Base-by-base conservation (phyloP, 2,888 invertebrate genomes). In the Latrodectus hesperus region DNA sequence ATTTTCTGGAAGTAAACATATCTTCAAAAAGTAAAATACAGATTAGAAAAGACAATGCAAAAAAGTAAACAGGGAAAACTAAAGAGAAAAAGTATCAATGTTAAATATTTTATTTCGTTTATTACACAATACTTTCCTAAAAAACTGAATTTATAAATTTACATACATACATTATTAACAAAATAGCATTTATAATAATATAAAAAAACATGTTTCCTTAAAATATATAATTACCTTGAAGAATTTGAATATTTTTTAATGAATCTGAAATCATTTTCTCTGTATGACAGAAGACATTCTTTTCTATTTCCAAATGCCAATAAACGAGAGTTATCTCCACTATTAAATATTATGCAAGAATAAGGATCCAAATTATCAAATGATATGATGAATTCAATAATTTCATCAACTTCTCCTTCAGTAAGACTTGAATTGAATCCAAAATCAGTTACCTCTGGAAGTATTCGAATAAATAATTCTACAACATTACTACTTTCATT, bases 341-440 rank as follows among this genome's bases (percentile, higher is more conserved):
- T 51, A 52, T 76, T 26, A 76, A 85, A 88, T 26, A 88, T 52
- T 22, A 88, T 38, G 52, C 88, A 88, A 16, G 82, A 73, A 49
- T 64, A 73, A n/a, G 55, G 52, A 73, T 88, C 88, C 4, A 81
- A 60, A 3, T 51, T n/a, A 0, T 17, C n/a, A 2, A 74, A 3
- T 26, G n/a, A 9, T 9, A 88, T 81, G 1, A 22, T 60, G 49
- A 88, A 85, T 26, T 77, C 77, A 17, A 80, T 55, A 38, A 22
- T 22, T 71, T 83, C 74, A 51, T 83, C 79, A 5, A 78, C 67
- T 84, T 71, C 75, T 8, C 64, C 38, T 11, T 52, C 38, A 8
- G 17, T 55, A 12, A 38, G 51, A 26, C 84, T 84, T 10, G 74
- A 74, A 55, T 14, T 52, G 14, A 84, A 84, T 10, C n/a, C 53